Evolutionary conservation across 2,888 invertebrate genomes (phyloP), one percentile per base, ranked within the genome.

Genomic region (Pristionchus maxplancki): DNA sequence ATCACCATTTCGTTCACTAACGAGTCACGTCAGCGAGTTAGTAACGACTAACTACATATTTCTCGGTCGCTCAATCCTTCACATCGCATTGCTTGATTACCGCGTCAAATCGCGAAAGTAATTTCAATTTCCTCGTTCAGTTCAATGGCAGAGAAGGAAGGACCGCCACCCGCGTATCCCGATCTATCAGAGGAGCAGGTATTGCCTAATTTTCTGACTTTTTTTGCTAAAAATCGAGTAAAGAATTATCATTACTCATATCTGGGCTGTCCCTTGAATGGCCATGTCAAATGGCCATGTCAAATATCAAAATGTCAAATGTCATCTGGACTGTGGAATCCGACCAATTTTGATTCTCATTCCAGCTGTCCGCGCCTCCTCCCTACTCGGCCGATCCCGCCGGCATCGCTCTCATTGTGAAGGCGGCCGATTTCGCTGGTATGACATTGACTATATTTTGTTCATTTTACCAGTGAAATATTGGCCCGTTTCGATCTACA

Each of bases 361-460:
- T 4, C 24, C 34, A 31, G 31, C 28, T n/a, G 15, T 13, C 83
- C 24, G n/a, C 85, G 6, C 85, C 85, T 85, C 85, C 85, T 17
- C 64, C 85, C 28, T 85, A 85, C 48, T n/a, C 62, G 1, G n/a
- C n/a, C n/a, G 85, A 85, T 85, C 34, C 64, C 37, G 24, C 58
- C 1, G 85, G 85, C 28, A 62, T 85, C 28, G 13, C 34, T 28
- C 85, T 85, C 53, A 83, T 78, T 15, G 78, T 78, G 40, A 78
- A 78, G 89, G 94, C 95, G 11, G 89, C 92, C 9, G 95, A 97
- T 95, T 97, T 97, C 95, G 96, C 97, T 3, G 58, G 58, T 58
- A 4, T 4, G 48, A 48, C 13, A 48, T 48, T n/a, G n/a, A n/a
- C n/a, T n/a, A n/a, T n/a, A n/a, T n/a, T n/a, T n/a, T n/a, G n/a